Conservation (phyloP, 2,888 invertebrate genomes). For the Saturnia pavonia region DNA sequence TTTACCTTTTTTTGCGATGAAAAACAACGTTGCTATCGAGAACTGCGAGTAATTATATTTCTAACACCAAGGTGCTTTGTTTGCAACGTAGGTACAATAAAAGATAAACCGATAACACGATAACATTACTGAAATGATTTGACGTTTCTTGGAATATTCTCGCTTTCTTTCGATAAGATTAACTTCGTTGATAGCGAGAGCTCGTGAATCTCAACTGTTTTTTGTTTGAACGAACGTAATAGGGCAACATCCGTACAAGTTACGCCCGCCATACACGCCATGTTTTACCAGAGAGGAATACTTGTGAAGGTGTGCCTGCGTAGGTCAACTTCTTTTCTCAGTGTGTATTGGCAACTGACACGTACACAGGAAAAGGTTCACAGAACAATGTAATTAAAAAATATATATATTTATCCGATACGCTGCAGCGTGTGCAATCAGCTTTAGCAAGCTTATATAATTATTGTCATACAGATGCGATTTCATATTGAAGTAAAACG, state of each 20-base stretch:
- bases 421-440: no score
- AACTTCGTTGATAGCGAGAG: constrained; percentile 5
- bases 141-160: constrained; percentile 11
- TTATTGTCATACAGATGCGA: neutral
- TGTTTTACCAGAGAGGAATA: no score
- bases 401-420: no score
- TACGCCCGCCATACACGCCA: no score
- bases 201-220: neutral
- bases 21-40: constrained; percentile 4
- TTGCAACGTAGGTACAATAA: constrained; percentile 2
- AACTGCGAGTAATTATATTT: constrained; percentile 4
- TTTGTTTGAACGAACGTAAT: neutral
- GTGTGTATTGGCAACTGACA: no score
- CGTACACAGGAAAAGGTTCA: no score
- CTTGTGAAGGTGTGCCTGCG: no score
- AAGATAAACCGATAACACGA: constrained; percentile 3
- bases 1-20: neutral
- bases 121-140: constrained; percentile 14
- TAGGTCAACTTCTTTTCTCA: no score
- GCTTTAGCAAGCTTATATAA: neutral
- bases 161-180: constrained; percentile 14
- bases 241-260: neutral
- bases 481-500: neutral
- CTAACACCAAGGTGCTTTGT: constrained; percentile 3
- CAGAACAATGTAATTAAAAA: no score